Evolutionary conservation across 2,888 invertebrate species (phyloP).

Genomic region (Hydroisotoma schaefferi): DNA sequence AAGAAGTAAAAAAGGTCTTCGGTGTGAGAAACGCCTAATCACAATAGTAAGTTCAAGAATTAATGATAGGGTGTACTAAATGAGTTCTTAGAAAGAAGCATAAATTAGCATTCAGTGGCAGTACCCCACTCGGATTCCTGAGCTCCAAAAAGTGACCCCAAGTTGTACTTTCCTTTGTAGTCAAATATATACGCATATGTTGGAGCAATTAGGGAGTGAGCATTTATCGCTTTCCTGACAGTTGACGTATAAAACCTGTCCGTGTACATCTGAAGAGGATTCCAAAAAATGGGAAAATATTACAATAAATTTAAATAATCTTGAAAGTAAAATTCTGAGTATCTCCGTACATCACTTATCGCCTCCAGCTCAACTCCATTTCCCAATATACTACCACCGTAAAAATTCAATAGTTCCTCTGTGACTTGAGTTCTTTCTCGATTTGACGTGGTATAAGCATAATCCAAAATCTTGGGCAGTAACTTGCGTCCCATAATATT

Average conservation of each 20-base stretch:
- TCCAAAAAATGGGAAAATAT: neutral
- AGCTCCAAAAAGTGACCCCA: slow-evolving; percentile 38
- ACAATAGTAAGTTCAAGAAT: neutral
- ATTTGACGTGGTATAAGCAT: slow-evolving; percentile 22
- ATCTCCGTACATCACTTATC: slow-evolving; percentile 24
- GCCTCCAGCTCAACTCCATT: slow-evolving; percentile 22
- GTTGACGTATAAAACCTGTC: slow-evolving; percentile 37
- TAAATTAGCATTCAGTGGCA: too few relatives aligned
- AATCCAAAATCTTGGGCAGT: slow-evolving; percentile 37
- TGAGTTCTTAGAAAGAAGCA: too few relatives aligned
- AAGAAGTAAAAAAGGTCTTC: slow-evolving; percentile 33
- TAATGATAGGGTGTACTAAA: neutral
- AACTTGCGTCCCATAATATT: slow-evolving; percentile 19
- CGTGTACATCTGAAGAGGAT: slow-evolving; percentile 31
- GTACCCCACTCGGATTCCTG: slow-evolving; percentile 38
- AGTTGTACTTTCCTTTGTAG: slow-evolving; percentile 35
- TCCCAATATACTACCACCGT: slow-evolving; percentile 18
- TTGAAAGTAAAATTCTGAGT: neutral
- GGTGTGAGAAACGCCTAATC: slow-evolving; percentile 14
- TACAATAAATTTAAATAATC: neutral
- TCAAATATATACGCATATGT: slow-evolving; percentile 40
- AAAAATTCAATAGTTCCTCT: slow-evolving; percentile 26
- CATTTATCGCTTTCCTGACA: slow-evolving; percentile 31
- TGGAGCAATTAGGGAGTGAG: slow-evolving; percentile 42
- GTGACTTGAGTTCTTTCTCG: slow-evolving; percentile 20